Conservation (phyloP, 1,140 invertebrate genomes). For the Octopus sinensis region DNA sequence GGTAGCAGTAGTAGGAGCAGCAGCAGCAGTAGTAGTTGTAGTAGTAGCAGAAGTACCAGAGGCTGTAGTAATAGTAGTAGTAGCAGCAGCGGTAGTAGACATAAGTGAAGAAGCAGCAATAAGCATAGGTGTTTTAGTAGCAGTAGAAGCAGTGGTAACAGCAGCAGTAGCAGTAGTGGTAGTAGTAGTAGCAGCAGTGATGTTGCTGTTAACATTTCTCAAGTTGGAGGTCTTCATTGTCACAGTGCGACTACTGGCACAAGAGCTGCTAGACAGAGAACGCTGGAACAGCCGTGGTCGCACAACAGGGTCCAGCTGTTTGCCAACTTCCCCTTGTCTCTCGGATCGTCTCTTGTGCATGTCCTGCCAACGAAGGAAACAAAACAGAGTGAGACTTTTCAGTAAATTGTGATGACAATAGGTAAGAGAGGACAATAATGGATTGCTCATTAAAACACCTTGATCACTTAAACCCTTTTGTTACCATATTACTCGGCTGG, state of each 20-base stretch:
- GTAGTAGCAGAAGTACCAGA: not conserved
- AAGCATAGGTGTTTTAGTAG: not conserved
- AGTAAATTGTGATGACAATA: not conserved
- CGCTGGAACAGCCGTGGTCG: too few relatives aligned
- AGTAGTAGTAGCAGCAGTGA: not conserved
- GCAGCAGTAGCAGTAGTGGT: not conserved
- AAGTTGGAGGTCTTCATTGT: slow-evolving; percentile 25
- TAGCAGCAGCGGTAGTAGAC: not conserved
- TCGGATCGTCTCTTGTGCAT: slow-evolving; percentile 51
- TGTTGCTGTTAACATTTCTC: not conserved
- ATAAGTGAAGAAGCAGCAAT: not conserved
- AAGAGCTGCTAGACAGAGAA: too few relatives aligned
- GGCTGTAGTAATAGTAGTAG: not conserved
- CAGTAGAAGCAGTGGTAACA: not conserved
- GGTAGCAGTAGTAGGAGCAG: not conserved
- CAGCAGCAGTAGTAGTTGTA: not conserved
- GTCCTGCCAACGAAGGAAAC: slow-evolving; percentile 38
- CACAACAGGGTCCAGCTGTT: too few relatives aligned
- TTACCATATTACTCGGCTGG: too few relatives aligned
- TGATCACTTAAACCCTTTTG: too few relatives aligned
- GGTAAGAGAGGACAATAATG: too few relatives aligned
- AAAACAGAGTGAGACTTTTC: not conserved
- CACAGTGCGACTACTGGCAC: slow-evolving; percentile 48
- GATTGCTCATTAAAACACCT: too few relatives aligned
- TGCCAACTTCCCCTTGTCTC: slow-evolving; percentile 25